phyloP scores from a whole-genome alignment of 2,797 vertebrate genomes.

The Silurus aristotelis region DNA sequence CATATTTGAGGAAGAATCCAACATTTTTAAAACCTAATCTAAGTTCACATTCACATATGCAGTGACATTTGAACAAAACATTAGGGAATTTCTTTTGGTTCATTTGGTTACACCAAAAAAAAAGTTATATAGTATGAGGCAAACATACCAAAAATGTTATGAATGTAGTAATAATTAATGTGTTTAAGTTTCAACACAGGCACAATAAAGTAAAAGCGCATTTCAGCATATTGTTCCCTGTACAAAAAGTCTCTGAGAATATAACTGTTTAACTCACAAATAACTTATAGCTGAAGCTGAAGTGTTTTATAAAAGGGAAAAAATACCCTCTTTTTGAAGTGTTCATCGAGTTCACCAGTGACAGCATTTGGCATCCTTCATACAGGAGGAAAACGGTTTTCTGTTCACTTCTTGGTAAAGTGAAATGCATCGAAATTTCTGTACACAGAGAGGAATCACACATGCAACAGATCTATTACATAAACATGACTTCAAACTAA shows the following conservation, averaged over 20 bases:
- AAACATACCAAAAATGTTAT: background rate
- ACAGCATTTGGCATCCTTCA: background rate
- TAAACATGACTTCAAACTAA: background rate
- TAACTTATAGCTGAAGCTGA: background rate
- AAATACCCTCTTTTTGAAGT: background rate
- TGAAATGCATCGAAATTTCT: background rate
- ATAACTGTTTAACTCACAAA: background rate
- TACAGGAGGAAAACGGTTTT: background rate
- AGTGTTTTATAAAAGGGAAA: background rate
- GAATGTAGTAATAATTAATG: background rate
- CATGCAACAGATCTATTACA: conserved; percentile 1
- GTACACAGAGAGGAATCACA: background rate
- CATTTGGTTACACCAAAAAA: background rate
- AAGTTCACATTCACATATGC: background rate
- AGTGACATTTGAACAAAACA: background rate
- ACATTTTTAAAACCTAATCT: background rate
- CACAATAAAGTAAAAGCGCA: background rate
- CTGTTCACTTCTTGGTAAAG: background rate
- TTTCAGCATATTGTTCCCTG: background rate
- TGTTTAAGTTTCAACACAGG: background rate
- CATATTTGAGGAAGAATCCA: background rate
- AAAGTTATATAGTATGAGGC: too few relatives aligned
- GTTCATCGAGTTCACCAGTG: background rate
- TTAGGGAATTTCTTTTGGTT: background rate
- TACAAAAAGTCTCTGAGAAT: background rate